Conservation (phyloP, 2,888 invertebrate genomes). For the Schizaphis graminum region DNA sequence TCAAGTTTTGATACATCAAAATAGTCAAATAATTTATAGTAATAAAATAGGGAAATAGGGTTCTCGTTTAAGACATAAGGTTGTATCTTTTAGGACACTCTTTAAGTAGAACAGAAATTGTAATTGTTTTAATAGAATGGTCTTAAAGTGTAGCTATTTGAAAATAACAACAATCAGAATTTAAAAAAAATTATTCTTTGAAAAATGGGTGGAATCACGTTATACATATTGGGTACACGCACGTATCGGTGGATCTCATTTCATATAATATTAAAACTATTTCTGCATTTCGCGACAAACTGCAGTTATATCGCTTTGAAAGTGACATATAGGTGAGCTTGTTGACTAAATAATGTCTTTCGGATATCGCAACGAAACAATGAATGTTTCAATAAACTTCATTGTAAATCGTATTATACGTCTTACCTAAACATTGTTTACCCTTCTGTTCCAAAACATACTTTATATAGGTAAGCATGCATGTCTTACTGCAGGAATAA, state of each 20-base stretch:
- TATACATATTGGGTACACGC: too few relatives aligned
- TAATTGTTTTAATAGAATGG: too few relatives aligned
- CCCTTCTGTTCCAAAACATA: not conserved
- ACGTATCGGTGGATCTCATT: not conserved
- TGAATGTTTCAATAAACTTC: not conserved
- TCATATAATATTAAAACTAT: not conserved
- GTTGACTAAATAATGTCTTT: not conserved
- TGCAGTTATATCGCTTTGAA: not conserved
- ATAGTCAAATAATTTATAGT: too few relatives aligned
- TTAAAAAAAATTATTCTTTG: too few relatives aligned
- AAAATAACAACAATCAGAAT: too few relatives aligned
- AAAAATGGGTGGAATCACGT: too few relatives aligned
- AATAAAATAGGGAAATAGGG: too few relatives aligned
- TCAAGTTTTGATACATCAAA: too few relatives aligned
- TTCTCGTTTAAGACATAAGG: too few relatives aligned
- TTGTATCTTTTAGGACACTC: too few relatives aligned
- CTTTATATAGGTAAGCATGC: not conserved
- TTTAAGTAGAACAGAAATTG: too few relatives aligned
- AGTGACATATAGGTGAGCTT: not conserved
- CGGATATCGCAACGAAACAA: not conserved
- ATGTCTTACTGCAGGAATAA: not conserved
- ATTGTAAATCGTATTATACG: not conserved
- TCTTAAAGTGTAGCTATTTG: too few relatives aligned
- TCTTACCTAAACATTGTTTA: not conserved
- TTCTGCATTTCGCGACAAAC: not conserved